Conservation (phyloP, 2,113 vertebrate genomes). For the Cynoglossus semilaevis region DNA sequence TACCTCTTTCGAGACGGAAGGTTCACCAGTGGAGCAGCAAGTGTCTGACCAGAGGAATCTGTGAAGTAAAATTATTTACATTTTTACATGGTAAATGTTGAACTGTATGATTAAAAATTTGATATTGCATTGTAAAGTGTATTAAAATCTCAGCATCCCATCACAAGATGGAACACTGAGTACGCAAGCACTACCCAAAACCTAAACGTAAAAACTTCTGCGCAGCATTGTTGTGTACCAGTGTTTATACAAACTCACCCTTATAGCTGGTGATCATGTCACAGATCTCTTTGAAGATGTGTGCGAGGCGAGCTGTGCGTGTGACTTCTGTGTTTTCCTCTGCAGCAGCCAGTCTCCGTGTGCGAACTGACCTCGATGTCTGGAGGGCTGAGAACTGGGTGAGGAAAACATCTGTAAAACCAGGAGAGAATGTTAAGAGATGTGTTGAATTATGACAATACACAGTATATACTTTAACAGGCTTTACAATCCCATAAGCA, state of each 20-base stretch:
- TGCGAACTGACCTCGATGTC: constrained; percentile 92
- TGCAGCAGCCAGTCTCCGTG: constrained; percentile 89
- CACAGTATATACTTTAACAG: too few species aligned
- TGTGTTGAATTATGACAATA: too few species aligned
- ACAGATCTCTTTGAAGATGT: constrained; percentile 99
- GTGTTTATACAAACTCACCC: constrained; percentile 71
- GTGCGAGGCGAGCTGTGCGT: constrained; percentile 92
- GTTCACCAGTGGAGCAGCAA: constrained; percentile 91
- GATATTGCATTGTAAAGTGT: background rate
- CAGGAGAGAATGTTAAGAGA: too few species aligned
- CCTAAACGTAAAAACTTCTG: too few species aligned
- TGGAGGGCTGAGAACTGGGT: constrained; percentile 98
- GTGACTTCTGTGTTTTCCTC: constrained; percentile 97
- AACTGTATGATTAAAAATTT: too few species aligned
- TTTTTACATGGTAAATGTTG: constrained; percentile 27
- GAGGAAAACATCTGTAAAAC: constrained; percentile 92
- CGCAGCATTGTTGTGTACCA: too few species aligned
- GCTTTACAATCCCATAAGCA: background rate
- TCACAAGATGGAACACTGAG: too few species aligned
- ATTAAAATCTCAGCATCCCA: too few species aligned
- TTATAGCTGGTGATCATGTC: constrained; percentile 96
- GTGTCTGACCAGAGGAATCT: constrained; percentile 89
- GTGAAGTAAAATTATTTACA: constrained; percentile 24
- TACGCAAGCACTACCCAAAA: too few species aligned
- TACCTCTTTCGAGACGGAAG: constrained; percentile 96